Evolutionary conservation across 2,888 invertebrate genomes (phyloP).

Genomic region (Scaptomyza parva): DNA sequence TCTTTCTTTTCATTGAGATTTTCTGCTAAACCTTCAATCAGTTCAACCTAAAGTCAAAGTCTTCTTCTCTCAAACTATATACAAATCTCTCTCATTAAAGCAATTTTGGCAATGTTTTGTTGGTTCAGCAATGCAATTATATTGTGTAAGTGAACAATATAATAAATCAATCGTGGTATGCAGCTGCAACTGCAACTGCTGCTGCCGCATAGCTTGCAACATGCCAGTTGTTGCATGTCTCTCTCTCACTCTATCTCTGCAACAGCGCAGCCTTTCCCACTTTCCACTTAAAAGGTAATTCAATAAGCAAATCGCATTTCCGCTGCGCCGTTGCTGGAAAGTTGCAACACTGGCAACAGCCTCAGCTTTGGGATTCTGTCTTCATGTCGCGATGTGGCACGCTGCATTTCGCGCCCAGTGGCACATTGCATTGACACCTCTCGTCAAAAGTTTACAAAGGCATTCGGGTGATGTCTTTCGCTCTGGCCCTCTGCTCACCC

Average conservation of each 20-base stretch:
- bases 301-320: conserved; percentile 77
- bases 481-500: too few relatives aligned
- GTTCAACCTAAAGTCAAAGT: too few relatives aligned
- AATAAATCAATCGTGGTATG: conserved; percentile 39
- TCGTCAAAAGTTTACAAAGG: conserved; percentile 68
- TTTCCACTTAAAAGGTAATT: conserved; percentile 57
- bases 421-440: conserved; percentile 74
- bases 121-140: conserved; percentile 21
- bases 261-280: conserved; percentile 17
- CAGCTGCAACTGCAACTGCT: background rate
- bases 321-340: conserved; percentile 67
- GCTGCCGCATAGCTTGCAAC: conserved; percentile 2
- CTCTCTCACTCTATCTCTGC: background rate
- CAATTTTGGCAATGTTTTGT: conserved; percentile 1
- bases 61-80: too few relatives aligned
- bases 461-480: too few relatives aligned
- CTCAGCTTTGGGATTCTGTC: background rate
- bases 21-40: too few relatives aligned
- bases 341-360: conserved; percentile 14
- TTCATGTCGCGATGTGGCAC: conserved; percentile 8
- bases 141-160: conserved; percentile 35
- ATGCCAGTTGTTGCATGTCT: background rate
- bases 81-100: background rate
- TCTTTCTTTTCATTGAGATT: too few relatives aligned
- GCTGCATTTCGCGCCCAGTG: conserved; percentile 38